Evolutionary conservation across 2,797 vertebrate species (phyloP).

Genomic region (Peromyscus nudipes): DNA sequence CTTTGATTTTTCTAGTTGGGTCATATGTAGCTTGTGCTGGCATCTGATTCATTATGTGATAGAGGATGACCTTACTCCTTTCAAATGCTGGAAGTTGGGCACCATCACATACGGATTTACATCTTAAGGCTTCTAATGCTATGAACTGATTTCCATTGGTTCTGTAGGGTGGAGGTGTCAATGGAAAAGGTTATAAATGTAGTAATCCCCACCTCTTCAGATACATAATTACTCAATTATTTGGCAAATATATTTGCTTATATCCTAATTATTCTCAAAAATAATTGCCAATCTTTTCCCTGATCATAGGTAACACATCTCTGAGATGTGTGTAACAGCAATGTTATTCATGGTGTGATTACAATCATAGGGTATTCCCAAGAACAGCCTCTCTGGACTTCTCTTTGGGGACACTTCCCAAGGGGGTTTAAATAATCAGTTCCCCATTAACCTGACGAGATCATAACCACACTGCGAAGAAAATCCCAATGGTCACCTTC

Average conservation of each 20-base stretch:
- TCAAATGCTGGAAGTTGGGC: background rate
- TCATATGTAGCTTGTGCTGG: background rate
- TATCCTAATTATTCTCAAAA: background rate
- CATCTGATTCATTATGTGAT: too few species aligned
- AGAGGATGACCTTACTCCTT: background rate
- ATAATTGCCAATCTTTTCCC: background rate
- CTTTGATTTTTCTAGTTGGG: background rate
- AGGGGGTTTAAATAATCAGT: background rate
- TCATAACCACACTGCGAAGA: background rate
- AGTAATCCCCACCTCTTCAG: background rate
- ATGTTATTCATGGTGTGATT: background rate
- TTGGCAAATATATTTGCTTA: background rate
- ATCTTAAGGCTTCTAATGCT: background rate
- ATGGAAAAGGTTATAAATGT: background rate
- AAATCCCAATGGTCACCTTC: too few species aligned
- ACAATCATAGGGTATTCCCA: background rate
- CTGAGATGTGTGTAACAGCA: background rate
- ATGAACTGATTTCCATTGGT: background rate
- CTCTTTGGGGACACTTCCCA: background rate
- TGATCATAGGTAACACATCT: background rate
- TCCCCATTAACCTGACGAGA: background rate
- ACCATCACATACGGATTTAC: background rate
- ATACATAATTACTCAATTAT: background rate
- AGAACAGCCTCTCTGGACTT: background rate
- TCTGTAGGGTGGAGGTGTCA: background rate